Base-by-base conservation (phyloP, 2,888 invertebrate species). In the Ophion obscuratus region DNA sequence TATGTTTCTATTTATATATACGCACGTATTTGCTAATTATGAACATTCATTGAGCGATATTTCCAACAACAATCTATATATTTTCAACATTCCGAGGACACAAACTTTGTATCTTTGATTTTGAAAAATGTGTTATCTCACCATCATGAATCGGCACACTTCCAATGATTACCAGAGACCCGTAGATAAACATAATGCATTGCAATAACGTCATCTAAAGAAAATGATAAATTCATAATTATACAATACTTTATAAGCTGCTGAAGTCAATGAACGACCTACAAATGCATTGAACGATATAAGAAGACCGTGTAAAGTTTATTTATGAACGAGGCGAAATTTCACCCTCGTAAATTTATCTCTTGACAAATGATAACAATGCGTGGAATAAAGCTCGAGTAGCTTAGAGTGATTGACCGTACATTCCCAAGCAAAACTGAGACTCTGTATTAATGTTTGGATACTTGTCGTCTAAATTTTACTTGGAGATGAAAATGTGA, bases 151-250 rank as follows among this genome's bases (percentile, higher is more conserved):
- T 27, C 1, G 44, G 44, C 11, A 24, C 59, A 27, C 59, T 71
- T 59, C 17, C 61, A 17, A 59, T 31, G 40, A 68, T 62, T 11
- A 70, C 1, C n/a, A 80, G 44, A 20, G 17, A 44, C 62, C 64
- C n/a, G 57, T 61, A 77, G 17, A 77, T 64, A 5, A 86, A 31
- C 24, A 81, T n/a, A 17, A 61, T n/a, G 47, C 40, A 83, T 27
- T 27, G 67, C 73, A 31, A 71, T 17, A 64, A 36, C 73, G 59
- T 77, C 68, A 86, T 86, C 86, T 86, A 20, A 74, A 81, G 73
- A 80, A 40, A 73, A 36, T 5, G 7, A 64, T 17, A 24, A 62
- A 70, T 47, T n/a, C 20, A 66, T 27, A 44, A 59, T 40, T 68
- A 36, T 62, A 64, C 64, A 24, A 62, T 20, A 47, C 70, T n/a